Base-by-base conservation (phyloP, 2,888 invertebrate genomes). In the Acholoe squamosa region DNA sequence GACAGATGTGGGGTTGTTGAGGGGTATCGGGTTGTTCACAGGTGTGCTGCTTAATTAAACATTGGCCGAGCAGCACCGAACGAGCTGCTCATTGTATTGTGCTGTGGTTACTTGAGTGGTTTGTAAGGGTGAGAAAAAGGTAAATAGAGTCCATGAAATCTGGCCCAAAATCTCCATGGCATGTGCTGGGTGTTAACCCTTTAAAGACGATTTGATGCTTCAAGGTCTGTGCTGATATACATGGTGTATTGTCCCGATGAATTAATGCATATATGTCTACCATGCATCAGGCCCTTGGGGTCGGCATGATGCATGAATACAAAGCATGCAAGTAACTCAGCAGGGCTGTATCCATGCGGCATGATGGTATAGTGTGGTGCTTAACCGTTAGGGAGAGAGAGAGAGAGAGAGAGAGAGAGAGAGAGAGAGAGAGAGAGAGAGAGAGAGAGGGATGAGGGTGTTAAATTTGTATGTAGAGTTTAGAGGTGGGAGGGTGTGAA, bases 21-120 rank as follows among this genome's bases (percentile, higher is more conserved):
- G 43, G n/a, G 71, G 71, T 71, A 28, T 71, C 71, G 71, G 71
- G 71, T 71, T 71, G 71, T 71, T 71, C 71, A 71, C 71, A 71
- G 71, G 71, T 71, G 71, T 28, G 71, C 19, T 28, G 28, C 19
- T 71, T 71, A 71, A 71, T 71, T 71, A 71, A 71, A 71, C 71
- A 71, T 71, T 5, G 25, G 25, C 71, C 71, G 43, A 43, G 43
- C 43, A 28, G 25, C 71, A 71, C 71, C 71, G 31, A 16, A 67
- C n/a, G 14, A 71, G 43, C 43, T 7, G 43, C 43, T 43, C 43
- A 71, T 5, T n/a, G n/a, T 28, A 71, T 71, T 71, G 71, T 71
- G 71, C n/a, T 25, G 31, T 28, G n/a, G 31, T 71, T 71, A 71
- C 28, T 1, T 25, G 14, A 19, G 71, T 28, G 5, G n/a, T 5